Percentiles rank a stretch among this genome's conserved stretches.
Conservation (phyloP, 2,888 invertebrate species). For the Apodemia hepburni region DNA sequence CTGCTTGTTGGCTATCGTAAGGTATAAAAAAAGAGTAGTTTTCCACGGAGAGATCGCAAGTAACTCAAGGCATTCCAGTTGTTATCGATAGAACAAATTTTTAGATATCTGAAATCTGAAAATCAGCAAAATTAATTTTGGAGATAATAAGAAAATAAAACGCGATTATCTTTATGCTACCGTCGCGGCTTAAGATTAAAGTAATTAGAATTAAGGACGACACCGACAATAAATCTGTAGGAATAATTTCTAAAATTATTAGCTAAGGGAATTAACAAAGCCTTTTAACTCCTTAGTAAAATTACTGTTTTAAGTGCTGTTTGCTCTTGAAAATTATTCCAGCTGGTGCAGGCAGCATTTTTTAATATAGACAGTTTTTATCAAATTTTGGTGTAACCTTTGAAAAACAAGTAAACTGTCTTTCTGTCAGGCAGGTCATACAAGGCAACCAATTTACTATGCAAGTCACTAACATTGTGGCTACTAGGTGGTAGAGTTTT, state of each 20-base stretch:
- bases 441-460: too few relatives aligned
- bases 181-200: constrained; percentile 9
- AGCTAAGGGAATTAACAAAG: constrained; percentile 12
- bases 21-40: too few relatives aligned
- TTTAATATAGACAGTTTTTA: neutral
- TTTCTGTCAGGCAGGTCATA: too few relatives aligned
- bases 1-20: too few relatives aligned
- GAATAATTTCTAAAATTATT: constrained; percentile 7
- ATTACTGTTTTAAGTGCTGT: constrained; percentile 5
- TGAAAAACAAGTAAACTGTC: too few relatives aligned
- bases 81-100: constrained; percentile 7
- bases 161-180: constrained; percentile 9
- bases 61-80: too few relatives aligned
- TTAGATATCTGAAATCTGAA: neutral
- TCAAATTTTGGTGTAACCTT: too few relatives aligned
- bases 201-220: constrained; percentile 9
- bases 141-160: constrained; percentile 13
- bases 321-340: neutral
- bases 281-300: constrained; percentile 8
- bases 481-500: too few relatives aligned
- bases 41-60: too few relatives aligned
- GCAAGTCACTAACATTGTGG: too few relatives aligned
- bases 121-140: constrained; percentile 4
- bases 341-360: neutral
- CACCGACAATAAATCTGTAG: constrained; percentile 4